A percentile compares a stretch with the other conserved stretches of the same genome.
Conservation (phyloP, 2,888 invertebrate genomes). For the Phoenoteleia sp. region DNA sequence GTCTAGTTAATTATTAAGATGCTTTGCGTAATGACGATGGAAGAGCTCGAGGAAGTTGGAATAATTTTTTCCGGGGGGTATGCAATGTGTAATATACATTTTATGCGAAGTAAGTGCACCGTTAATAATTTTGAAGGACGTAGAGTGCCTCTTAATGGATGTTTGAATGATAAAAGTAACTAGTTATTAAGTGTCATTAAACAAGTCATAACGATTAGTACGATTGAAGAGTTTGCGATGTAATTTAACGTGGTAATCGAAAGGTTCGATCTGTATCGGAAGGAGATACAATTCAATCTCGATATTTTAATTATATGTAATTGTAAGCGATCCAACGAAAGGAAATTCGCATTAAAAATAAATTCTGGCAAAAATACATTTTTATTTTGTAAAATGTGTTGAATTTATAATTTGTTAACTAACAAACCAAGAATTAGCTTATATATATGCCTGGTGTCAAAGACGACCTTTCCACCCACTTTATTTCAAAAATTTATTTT, state of each 20-base stretch:
- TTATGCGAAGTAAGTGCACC: slow-evolving; percentile 30
- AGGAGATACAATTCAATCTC: slow-evolving; percentile 37
- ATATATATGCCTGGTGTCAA: too few species aligned
- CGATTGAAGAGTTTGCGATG: slow-evolving; percentile 40
- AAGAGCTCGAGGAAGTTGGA: background rate
- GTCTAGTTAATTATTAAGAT: slow-evolving; percentile 39
- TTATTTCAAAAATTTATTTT: too few species aligned
- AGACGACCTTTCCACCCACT: too few species aligned
- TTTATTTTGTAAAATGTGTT: too few species aligned
- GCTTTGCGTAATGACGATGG: slow-evolving; percentile 39
- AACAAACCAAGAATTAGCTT: too few species aligned
- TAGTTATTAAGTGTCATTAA: slow-evolving; percentile 64
- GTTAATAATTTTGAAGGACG: slow-evolving; percentile 40
- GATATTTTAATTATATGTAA: slow-evolving; percentile 23
- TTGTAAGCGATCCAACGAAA: background rate
- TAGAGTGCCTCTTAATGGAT: slow-evolving; percentile 48
- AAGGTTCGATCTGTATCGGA: slow-evolving; percentile 24
- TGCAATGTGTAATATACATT: slow-evolving; percentile 17
- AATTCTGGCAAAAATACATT: too few species aligned
- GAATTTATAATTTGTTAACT: too few species aligned
- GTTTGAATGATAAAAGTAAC: slow-evolving; percentile 59
- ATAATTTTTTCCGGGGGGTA: slow-evolving; percentile 2
- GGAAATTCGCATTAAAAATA: too few species aligned
- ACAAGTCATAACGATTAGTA: slow-evolving; percentile 53
- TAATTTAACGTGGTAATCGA: slow-evolving; percentile 44